Base-by-base conservation (phyloP, 2,888 invertebrate species). In the Leptogaster cylindrica region DNA sequence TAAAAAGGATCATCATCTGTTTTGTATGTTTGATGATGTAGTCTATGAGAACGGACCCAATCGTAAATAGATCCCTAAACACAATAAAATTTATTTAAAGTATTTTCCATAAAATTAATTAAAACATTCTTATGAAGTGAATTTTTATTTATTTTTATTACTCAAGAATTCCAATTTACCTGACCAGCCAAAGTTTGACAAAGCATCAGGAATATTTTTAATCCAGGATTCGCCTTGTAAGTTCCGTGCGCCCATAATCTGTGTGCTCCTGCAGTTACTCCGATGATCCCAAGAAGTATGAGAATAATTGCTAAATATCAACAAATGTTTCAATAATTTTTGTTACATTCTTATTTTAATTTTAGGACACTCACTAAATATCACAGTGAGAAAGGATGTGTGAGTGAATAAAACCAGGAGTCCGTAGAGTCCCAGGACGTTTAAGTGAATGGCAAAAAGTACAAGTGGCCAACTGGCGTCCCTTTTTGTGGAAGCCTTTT, bases 211-310 rank as follows among this genome's bases (percentile, higher is more conserved):
- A 91, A 82, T n/a, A 93, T 77, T 73, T 88, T 85, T 0, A 96
- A 79, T 1, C 88, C 84, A 2, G 84, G 82, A 67, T 82, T 86
- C 0, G 96, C 97, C 74, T 88, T 87, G 79, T 93, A 98, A 0
- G 92, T 84, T 52, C 84, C 82, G 79, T 98, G 98, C 0, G 96
- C 89, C 97, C 97, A 98, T 31, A 97, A 82, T 71, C 97, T 84
- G 78, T 98, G 98, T 0, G 94, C 91, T 0, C 97, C 97, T 1
- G 92, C 90, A 0, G 96, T 95, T 23, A 92, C 87, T 2, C 96
- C 95, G 71, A 96, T 76, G 3, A 87, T 85, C 3, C 88, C 88
- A 18, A 90, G 75, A 1, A 86, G 76, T 63, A 87, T 86, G 65
- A 92, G 78, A 0, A 85, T 68, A 0, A 87, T 31, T 70, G 88